Percentiles rank a stretch among this genome's conserved stretches.
Conservation (phyloP, 2,113 vertebrate genomes). For the Platycercus adscitus region DNA sequence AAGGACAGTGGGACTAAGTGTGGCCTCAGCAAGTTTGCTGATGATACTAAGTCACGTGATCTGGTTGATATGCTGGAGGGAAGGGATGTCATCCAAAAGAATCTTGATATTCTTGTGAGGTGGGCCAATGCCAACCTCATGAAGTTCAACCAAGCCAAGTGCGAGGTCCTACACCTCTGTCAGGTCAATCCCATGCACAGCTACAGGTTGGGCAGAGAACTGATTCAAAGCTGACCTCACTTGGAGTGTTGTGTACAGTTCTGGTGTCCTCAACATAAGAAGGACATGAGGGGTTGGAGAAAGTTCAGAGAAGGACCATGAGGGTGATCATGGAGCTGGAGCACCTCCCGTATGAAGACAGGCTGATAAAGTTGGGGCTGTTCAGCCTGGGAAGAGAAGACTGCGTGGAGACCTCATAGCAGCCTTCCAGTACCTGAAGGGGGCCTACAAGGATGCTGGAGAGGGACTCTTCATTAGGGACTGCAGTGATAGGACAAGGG, state of each 20-base stretch:
- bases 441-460: background rate
- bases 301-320: background rate
- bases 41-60: background rate
- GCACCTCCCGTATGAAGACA: background rate
- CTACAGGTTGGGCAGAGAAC: background rate
- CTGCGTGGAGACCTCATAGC: background rate
- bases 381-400: background rate
- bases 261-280: background rate
- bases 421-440: background rate
- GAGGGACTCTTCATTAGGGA: background rate
- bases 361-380: background rate
- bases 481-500: background rate
- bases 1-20: background rate
- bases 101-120: background rate
- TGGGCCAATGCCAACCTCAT: background rate
- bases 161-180: background rate
- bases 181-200: background rate
- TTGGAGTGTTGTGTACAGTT: background rate
- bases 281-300: background rate
- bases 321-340: background rate
- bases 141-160: background rate
- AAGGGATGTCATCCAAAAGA: background rate
- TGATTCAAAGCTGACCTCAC: background rate
- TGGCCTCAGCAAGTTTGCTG: background rate
- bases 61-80: background rate